Conservation (phyloP, 2,113 vertebrate species). For the Anguilla japonica region DNA sequence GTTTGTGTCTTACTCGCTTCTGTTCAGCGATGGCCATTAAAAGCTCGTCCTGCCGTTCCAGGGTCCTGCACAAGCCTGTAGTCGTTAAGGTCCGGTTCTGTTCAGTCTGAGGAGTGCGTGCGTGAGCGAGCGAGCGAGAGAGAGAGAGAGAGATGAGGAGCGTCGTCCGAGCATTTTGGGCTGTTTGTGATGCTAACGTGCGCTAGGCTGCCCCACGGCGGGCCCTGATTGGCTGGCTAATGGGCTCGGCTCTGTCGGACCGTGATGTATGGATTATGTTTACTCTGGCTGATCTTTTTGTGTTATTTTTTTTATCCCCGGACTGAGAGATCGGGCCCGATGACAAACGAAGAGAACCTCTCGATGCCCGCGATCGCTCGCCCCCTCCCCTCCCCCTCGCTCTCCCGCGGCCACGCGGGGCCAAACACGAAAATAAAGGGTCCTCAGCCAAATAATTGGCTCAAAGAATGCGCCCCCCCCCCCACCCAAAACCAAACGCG, state of each 20-base stretch:
- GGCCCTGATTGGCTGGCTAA: conserved; percentile 51
- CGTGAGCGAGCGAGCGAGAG: background rate
- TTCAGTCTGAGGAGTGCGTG: background rate
- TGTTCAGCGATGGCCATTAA: conserved; percentile 1
- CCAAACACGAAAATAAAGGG: conserved; percentile 42
- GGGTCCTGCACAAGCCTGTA: background rate
- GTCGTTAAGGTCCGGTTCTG: background rate
- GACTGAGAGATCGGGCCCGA: conserved; percentile 62
- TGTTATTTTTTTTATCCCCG: conserved; percentile 66
- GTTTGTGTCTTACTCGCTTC: background rate
- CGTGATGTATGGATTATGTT: conserved; percentile 84
- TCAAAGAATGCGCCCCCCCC: conserved; percentile 31
- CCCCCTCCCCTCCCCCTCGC: background rate
- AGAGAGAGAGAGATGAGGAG: conserved; percentile 27
- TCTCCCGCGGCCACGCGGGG: conserved; percentile 48
- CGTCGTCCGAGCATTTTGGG: conserved; percentile 29
- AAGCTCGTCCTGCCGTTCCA: background rate
- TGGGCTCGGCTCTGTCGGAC: conserved; percentile 61
- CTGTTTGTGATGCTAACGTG: conserved; percentile 37
- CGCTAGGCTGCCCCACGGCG: conserved; percentile 40
- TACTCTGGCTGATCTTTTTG: conserved; percentile 70
- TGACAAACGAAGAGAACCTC: conserved; percentile 79
- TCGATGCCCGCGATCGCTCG: conserved; percentile 63
- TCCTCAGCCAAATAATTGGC: conserved; percentile 32
- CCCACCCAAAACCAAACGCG: conserved; percentile 35